Evolutionary conservation across 2,888 invertebrate species (phyloP).

Genomic region (Lasioglossum malachurum): DNA sequence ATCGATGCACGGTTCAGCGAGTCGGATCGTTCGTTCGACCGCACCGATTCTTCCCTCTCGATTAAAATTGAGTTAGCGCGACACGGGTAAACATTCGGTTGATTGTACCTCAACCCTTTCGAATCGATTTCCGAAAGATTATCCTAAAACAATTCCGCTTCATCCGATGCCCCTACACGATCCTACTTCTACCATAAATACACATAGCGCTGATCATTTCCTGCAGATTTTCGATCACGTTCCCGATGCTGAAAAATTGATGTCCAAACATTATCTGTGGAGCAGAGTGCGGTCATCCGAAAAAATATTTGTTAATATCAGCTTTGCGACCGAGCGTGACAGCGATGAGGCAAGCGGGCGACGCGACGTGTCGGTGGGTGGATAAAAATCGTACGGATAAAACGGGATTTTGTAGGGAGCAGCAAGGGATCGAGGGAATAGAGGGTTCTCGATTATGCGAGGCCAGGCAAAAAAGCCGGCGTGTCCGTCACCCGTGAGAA

Average conservation of each 20-base stretch:
- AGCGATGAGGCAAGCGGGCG: not conserved
- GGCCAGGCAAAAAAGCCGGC: slow-evolving; percentile 13
- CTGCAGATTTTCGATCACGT: not conserved
- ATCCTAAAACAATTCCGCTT: not conserved
- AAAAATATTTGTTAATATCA: not conserved
- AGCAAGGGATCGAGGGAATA: slow-evolving; percentile 2
- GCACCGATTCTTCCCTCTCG: not conserved
- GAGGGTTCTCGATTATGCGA: slow-evolving; percentile 31
- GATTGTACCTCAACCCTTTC: not conserved
- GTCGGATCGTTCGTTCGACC: slow-evolving; percentile 31
- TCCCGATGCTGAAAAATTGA: not conserved
- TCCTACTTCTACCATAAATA: not conserved
- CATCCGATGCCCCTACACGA: not conserved
- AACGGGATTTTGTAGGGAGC: not conserved
- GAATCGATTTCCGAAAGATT: not conserved
- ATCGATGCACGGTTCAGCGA: slow-evolving; percentile 39
- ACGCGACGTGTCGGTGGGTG: not conserved
- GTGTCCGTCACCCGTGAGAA: slow-evolving; percentile 30
- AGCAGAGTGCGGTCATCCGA: not conserved
- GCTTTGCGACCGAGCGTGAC: not conserved
- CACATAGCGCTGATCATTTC: not conserved
- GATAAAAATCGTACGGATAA: slow-evolving; percentile 14
- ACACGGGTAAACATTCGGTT: slow-evolving; percentile 1
- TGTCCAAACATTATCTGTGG: too few species aligned
- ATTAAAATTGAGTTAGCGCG: slow-evolving; percentile 24